These are phyloP conservation scores for Diarsia brunnea DNA, from an alignment of 2,888 invertebrate species.

Conservation along the genomic window DNA sequence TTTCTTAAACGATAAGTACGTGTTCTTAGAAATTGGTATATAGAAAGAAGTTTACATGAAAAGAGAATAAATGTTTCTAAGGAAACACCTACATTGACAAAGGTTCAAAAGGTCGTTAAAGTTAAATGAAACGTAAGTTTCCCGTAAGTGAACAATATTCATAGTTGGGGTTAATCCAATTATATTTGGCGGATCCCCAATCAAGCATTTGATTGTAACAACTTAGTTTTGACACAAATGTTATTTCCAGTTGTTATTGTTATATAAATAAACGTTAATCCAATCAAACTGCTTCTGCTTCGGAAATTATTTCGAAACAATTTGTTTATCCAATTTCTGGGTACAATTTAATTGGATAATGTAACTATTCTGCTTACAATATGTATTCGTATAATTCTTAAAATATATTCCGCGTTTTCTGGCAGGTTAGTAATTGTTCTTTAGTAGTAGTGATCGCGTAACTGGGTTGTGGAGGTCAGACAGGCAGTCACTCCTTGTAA, in stretches of 20 bases:
- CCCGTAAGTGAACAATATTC: constrained; percentile 12
- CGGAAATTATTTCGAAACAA: constrained; percentile 12
- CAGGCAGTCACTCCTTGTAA: too few species aligned
- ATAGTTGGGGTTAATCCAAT: constrained; percentile 32
- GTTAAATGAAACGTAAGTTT: constrained; percentile 13
- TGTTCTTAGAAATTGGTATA: background rate
- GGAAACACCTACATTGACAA: background rate
- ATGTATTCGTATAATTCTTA: background rate
- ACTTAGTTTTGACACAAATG: constrained; percentile 20
- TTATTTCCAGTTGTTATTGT: constrained; percentile 15
- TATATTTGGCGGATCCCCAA: constrained; percentile 33
- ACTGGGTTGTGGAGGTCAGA: too few species aligned
- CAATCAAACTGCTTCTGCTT: constrained; percentile 30
- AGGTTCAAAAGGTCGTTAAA: background rate
- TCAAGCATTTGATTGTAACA: constrained; percentile 42
- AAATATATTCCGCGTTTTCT: background rate
- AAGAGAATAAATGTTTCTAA: background rate
- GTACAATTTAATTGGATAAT: background rate
- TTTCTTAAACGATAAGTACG: background rate
- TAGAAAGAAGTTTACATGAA: background rate
- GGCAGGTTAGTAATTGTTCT: too few species aligned
- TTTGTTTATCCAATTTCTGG: constrained; percentile 10
- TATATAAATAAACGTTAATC: constrained; percentile 32
- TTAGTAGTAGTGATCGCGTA: background rate
- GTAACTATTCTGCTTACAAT: background rate